These are phyloP conservation scores for Eonycteris spelaea DNA, from an alignment of 2,113 vertebrate species.

Conservation along the genomic window DNA sequence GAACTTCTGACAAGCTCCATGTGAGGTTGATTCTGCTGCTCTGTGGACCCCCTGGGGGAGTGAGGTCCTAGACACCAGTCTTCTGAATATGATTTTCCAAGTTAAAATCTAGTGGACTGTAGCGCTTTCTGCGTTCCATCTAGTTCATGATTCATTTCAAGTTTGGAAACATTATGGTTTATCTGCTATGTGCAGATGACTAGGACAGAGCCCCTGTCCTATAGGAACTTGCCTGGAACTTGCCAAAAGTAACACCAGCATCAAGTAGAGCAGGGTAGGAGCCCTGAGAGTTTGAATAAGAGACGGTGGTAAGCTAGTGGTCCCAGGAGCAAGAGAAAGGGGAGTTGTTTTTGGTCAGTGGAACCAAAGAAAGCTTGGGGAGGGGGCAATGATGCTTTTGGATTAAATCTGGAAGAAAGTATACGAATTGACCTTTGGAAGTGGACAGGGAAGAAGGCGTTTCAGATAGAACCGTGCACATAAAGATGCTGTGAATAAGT, in stretches of 20 bases:
- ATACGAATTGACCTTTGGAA: background rate
- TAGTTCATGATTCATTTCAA: background rate
- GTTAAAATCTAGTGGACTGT: background rate
- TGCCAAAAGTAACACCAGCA: too few species aligned
- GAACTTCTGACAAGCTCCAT: too few species aligned
- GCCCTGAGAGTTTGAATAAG: background rate
- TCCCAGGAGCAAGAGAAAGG: background rate
- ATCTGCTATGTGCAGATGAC: background rate
- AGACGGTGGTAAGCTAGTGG: background rate
- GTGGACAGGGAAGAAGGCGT: background rate
- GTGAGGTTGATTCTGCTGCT: background rate
- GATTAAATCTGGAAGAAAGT: background rate
- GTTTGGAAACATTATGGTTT: background rate
- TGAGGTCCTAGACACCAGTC: background rate
- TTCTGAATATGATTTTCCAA: background rate
- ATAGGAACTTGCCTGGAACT: background rate
- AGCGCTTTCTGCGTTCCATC: too few species aligned
- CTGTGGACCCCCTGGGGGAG: background rate
- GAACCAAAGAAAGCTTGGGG: background rate
- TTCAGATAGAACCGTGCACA: background rate
- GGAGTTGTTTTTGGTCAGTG: background rate
- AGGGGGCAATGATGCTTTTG: background rate
- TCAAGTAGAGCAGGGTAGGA: background rate
- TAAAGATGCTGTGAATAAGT: background rate
- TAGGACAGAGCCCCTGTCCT: background rate